phyloP scores from a whole-genome alignment of 2,888 invertebrate species.

The Globia sparganii region DNA sequence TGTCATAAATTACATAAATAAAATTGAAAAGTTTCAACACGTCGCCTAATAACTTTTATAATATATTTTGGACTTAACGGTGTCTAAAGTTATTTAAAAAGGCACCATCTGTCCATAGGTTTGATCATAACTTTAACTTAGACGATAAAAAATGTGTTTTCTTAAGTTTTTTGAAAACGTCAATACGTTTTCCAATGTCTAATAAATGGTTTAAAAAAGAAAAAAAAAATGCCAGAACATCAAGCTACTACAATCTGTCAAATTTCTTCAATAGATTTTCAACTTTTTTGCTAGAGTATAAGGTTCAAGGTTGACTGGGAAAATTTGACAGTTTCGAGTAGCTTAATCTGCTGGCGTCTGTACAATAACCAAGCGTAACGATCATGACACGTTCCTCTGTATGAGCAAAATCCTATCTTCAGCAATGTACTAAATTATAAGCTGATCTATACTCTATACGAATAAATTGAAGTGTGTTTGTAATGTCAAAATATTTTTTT shows the following conservation, averaged over 20 bases:
- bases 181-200: neutral
- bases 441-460: too few relatives aligned
- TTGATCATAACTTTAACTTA: slow-evolving; percentile 19
- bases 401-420: neutral
- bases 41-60: slow-evolving; percentile 39
- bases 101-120: slow-evolving; percentile 29
- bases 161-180: neutral
- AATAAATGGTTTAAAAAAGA: neutral
- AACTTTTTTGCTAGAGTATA: too few relatives aligned
- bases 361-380: neutral
- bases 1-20: slow-evolving; percentile 50
- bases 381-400: too few relatives aligned
- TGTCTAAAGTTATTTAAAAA: slow-evolving; percentile 25
- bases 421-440: neutral
- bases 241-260: too few relatives aligned
- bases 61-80: slow-evolving; percentile 37
- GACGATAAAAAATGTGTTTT: neutral
- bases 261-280: too few relatives aligned
- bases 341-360: too few relatives aligned
- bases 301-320: too few relatives aligned
- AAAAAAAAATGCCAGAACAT: too few relatives aligned
- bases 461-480: too few relatives aligned
- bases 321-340: too few relatives aligned
- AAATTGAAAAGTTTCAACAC: slow-evolving; percentile 50
- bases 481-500: too few relatives aligned